Conservation (phyloP, 23 tunicate genomes). For the Styela plicata region DNA sequence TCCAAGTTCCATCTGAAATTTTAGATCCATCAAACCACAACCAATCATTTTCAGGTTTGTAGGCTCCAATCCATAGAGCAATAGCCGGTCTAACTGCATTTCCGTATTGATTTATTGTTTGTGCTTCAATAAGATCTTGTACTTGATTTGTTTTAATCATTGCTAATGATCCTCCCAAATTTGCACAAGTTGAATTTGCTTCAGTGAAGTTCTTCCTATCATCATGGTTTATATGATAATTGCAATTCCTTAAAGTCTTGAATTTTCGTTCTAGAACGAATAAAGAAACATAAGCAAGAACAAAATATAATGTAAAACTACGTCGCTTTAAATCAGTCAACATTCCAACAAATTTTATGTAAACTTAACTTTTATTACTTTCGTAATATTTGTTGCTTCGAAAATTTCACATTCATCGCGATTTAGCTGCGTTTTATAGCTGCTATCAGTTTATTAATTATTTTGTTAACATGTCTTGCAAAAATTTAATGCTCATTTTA, state of each 20-base stretch:
- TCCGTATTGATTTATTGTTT: not conserved
- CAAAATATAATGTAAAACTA: too few species aligned
- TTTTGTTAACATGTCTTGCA: too few species aligned
- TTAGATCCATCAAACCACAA: not conserved
- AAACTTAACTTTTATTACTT: too few species aligned
- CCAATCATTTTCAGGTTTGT: not conserved
- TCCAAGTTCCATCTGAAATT: not conserved
- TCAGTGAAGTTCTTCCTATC: not conserved
- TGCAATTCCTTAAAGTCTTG: not conserved
- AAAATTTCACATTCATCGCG: too few species aligned
- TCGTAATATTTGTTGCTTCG: not conserved
- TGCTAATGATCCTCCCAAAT: not conserved
- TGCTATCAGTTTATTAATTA: too few species aligned
- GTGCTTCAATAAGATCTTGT: not conserved
- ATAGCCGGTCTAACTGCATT: not conserved
- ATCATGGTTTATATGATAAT: not conserved
- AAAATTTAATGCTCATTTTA: too few species aligned
- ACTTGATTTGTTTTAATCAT: not conserved
- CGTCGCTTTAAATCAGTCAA: not conserved
- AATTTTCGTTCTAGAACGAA: not conserved
- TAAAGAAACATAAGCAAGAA: too few species aligned
- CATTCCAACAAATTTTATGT: not conserved
- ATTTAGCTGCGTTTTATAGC: too few species aligned
- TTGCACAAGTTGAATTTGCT: not conserved
- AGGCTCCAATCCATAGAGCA: not conserved